Base-by-base conservation (phyloP, 2,113 vertebrate genomes). In the Microcebus murinus region DNA sequence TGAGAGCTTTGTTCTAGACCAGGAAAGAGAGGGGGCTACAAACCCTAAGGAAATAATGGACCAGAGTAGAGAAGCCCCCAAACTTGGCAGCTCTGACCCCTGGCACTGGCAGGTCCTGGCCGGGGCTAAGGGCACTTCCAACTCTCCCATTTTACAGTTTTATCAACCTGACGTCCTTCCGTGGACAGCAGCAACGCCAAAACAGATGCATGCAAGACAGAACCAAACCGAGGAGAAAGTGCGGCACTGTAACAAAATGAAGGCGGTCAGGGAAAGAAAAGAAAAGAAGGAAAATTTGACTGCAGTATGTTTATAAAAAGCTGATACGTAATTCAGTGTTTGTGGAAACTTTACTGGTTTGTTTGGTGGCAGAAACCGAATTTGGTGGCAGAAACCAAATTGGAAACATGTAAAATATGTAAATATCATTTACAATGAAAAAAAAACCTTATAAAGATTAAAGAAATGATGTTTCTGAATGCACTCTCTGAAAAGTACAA, bases 331-430 rank as follows among this genome's bases (percentile, higher is more conserved):
- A 91, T 85, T 85, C 42, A 63, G 55, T 68, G 57, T 96, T 81
- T 86, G 67, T 83, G 82, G 80, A 96, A 95, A 94, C 91, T 76
- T 83, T 57, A 48, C 90, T 95, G 25, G 71, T 95, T 92, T 61
- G 71, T 87, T 92, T 93, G 74, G 48, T 91, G 59, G 61, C 59
- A 84, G 96, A 84, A 95, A 95, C 59, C 23, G 67, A 94, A 95
- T 8, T 85, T 93, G 70, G 42, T 93, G 59, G 61, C 59, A 84
- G 95, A 84, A 95, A 95, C 52, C 31, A 68, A 94, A 95, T 8
- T 85, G 91, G 79, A 94, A 93, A 79, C 57, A 95, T 45, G 76
- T 25, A 31, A 85, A 79, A 27, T 61, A 68, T 12, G 42, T 85
- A 92, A 95, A 90, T 83, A 71, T 61, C 86, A 71, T 68, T 96